These are phyloP conservation scores for Trachelus tabidus DNA, from an alignment of 2,888 invertebrate genomes.

Conservation along the genomic window DNA sequence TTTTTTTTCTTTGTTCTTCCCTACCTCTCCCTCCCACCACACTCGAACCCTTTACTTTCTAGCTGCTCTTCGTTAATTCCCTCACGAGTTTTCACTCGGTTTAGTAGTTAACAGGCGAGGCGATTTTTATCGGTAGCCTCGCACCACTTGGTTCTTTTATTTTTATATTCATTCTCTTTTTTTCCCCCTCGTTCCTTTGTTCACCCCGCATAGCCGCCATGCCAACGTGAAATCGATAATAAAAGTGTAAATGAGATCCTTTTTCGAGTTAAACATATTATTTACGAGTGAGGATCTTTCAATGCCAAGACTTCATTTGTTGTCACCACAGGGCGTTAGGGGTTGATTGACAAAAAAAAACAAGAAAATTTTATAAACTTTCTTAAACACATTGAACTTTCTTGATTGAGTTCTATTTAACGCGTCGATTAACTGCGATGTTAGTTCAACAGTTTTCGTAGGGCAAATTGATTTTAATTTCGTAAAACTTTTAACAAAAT, in stretches of 20 bases:
- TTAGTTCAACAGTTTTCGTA: neutral
- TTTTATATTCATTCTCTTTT: neutral
- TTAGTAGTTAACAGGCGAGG: neutral
- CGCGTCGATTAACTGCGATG: neutral
- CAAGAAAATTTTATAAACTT: neutral
- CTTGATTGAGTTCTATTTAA: neutral
- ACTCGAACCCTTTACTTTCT: neutral
- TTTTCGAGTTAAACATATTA: neutral
- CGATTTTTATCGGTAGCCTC: neutral
- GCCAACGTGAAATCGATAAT: neutral
- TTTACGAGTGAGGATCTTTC: neutral
- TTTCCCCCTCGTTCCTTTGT: neutral
- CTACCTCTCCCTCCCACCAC: neutral
- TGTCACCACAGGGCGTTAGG: neutral
- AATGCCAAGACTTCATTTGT: neutral
- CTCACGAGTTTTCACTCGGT: neutral
- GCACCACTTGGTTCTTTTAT: neutral
- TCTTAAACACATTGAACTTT: neutral
- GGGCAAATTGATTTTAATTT: neutral
- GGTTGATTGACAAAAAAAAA: neutral
- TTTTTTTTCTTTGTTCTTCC: neutral
- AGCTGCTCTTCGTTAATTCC: neutral
- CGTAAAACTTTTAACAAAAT: neutral
- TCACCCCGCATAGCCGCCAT: neutral
- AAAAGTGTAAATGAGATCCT: neutral